These are phyloP conservation scores for Encarsia formosa DNA, from an alignment of 2,888 invertebrate species.

Conservation along the genomic window DNA sequence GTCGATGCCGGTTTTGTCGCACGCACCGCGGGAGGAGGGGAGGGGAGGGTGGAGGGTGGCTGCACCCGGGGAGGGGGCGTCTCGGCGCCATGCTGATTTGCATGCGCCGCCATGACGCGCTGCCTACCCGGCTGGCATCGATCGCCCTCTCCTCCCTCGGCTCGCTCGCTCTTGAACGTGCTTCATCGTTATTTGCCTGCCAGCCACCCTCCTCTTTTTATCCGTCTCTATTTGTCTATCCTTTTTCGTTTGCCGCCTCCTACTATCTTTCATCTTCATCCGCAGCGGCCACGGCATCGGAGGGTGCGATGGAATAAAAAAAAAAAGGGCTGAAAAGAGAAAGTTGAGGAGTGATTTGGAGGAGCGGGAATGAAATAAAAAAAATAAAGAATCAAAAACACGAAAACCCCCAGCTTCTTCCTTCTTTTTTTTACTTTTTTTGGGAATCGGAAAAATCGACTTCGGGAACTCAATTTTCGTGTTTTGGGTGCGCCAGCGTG, in stretches of 20 bases:
- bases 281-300: not conserved
- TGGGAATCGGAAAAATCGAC: no score
- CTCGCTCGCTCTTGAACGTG: constrained; percentile 20
- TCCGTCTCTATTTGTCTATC: constrained; percentile 24
- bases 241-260: constrained; percentile 19
- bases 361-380: no score
- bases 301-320: not conserved
- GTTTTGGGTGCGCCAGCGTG: no score
- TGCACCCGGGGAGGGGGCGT: constrained; percentile 45
- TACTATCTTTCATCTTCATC: constrained; percentile 16
- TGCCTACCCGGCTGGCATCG: constrained; percentile 41
- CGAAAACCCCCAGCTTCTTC: no score
- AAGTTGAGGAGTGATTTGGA: no score
- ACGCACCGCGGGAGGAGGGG: constrained; percentile 35
- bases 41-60: constrained; percentile 27
- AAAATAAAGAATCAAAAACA: no score
- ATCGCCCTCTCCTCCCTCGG: constrained; percentile 9
- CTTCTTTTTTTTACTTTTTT: no score
- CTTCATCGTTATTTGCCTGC: constrained; percentile 38
- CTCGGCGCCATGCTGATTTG: constrained; percentile 62
- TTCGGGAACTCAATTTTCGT: no score
- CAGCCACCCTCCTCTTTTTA: constrained; percentile 16
- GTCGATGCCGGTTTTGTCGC: constrained; percentile 1
- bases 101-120: constrained; percentile 61
- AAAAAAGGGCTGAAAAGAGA: no score